Evolutionary conservation across 2,888 invertebrate genomes (phyloP).

Genomic region (Amphipoea oculea): DNA sequence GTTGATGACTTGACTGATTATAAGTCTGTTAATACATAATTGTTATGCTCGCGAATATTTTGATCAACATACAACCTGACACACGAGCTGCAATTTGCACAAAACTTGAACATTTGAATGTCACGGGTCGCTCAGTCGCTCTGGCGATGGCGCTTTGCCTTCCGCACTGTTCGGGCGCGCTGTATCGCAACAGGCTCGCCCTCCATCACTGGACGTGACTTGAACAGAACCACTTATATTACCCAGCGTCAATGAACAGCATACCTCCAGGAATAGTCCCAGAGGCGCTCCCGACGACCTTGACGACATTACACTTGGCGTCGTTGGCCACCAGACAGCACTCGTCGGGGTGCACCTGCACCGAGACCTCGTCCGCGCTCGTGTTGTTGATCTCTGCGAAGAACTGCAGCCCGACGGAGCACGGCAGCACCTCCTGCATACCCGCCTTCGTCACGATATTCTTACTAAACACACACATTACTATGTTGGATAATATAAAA

Average conservation of each 20-base stretch:
- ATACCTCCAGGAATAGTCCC: slow-evolving; percentile 74
- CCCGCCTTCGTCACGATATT: slow-evolving; percentile 71
- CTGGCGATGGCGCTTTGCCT: too few relatives aligned
- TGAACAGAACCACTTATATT: too few relatives aligned
- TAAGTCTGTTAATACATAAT: background rate
- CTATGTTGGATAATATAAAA: slow-evolving; percentile 77
- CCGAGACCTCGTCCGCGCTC: slow-evolving; percentile 70
- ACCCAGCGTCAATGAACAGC: background rate
- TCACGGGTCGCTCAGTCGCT: too few relatives aligned
- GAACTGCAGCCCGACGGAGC: slow-evolving; percentile 76
- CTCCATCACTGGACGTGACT: background rate
- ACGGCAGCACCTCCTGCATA: slow-evolving; percentile 65
- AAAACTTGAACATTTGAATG: background rate
- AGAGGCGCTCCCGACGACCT: slow-evolving; percentile 74
- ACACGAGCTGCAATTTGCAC: too few relatives aligned
- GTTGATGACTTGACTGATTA: background rate
- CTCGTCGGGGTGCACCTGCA: slow-evolving; percentile 77
- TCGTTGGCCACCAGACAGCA: slow-evolving; percentile 77
- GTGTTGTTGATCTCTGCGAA: slow-evolving; percentile 78
- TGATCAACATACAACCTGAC: background rate
- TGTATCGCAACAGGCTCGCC: background rate
- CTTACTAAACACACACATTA: slow-evolving; percentile 58
- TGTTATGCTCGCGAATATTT: background rate
- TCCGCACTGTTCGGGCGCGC: too few relatives aligned
- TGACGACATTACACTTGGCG: slow-evolving; percentile 76